Base-by-base conservation (phyloP, 2,797 vertebrate species). In the Sebastes aleutianus region DNA sequence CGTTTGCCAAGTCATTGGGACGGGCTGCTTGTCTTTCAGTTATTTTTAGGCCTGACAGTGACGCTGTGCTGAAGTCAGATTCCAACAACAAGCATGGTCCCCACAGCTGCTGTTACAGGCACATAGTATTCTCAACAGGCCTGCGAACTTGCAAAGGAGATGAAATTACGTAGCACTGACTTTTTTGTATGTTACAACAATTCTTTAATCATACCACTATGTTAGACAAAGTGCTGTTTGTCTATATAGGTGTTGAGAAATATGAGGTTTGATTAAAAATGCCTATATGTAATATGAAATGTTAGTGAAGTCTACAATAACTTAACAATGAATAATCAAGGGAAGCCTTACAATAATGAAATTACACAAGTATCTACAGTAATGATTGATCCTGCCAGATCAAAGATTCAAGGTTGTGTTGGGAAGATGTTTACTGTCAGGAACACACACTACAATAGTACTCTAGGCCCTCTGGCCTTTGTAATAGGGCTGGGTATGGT, bases 21-120 rank as follows among this genome's bases (percentile, higher is more conserved):
- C 75, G 74, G 71, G 68, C 89, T 78, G 89, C 74, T 75, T 85
- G 91, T 90, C 86, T 88, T 84, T 85, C 76, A 11, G 87, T 88
- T 96, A 96, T 96, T 95, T 96, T 96, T 96, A 96, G 96, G 88
- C 20, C 76, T 22, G 76, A 82, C 83, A 63, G 92, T 82, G 92
- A 89, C 86, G 75, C 87, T 50, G 76, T 56, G 76, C 88, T 91
- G 83, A 89, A 93, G 86, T 87, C 89, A 87, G 85, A 94, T 87
- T 93, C 90, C 87, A 93, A 93, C 84, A 90, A 89, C 88, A 85
- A 74, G 75, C 85, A 87, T 85, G 87, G 83, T 82, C 69, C 73
- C 76, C 54, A 56, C 95, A 96, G 93, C 95, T 95, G 95, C 91
- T 94, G 88, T 92, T 92, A 93, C 91, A 93, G 82, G 82, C 70